phyloP scores from a whole-genome alignment of 2,888 invertebrate genomes.

The Aspidiotus rigidus region DNA sequence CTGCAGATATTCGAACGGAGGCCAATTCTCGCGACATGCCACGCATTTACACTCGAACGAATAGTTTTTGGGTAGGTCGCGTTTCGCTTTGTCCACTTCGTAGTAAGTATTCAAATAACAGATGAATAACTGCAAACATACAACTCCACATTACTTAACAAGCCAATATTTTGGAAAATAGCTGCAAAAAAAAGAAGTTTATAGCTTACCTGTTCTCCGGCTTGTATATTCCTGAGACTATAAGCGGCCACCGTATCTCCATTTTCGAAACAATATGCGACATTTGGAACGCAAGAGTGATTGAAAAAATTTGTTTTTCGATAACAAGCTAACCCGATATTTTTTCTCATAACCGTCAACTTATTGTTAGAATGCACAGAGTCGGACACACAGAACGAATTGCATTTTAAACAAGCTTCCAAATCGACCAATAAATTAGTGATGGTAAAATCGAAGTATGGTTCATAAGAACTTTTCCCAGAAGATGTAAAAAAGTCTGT shows the following conservation, averaged over 20 bases:
- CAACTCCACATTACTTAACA: not conserved
- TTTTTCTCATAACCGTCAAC: conserved; percentile 11
- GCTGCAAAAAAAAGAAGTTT: no score
- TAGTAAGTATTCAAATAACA: conserved; percentile 27
- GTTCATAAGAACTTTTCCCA: conserved; percentile 9
- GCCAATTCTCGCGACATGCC: conserved; percentile 25
- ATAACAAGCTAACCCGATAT: conserved; percentile 31
- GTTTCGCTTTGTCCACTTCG: conserved; percentile 10
- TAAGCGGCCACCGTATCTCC: conserved; percentile 23
- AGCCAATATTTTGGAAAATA: not conserved
- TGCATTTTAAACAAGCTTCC: conserved; percentile 30
- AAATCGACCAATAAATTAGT: conserved; percentile 23
- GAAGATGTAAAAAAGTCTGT: conserved; percentile 22
- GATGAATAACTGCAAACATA: conserved; percentile 19
- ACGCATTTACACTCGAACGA: conserved; percentile 25
- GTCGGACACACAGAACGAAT: conserved; percentile 25
- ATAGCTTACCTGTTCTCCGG: conserved; percentile 28
- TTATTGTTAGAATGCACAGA: conserved; percentile 15
- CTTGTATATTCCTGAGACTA: conserved; percentile 16
- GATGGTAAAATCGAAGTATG: conserved; percentile 20
- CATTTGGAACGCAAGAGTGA: conserved; percentile 31
- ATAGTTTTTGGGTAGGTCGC: conserved; percentile 22
- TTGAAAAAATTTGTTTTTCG: conserved; percentile 26
- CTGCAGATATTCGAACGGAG: conserved; percentile 22
- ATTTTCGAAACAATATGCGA: conserved; percentile 22